Evolutionary conservation across 1,140 invertebrate species (phyloP).

Genomic region (Semibalanus balanoides): DNA sequence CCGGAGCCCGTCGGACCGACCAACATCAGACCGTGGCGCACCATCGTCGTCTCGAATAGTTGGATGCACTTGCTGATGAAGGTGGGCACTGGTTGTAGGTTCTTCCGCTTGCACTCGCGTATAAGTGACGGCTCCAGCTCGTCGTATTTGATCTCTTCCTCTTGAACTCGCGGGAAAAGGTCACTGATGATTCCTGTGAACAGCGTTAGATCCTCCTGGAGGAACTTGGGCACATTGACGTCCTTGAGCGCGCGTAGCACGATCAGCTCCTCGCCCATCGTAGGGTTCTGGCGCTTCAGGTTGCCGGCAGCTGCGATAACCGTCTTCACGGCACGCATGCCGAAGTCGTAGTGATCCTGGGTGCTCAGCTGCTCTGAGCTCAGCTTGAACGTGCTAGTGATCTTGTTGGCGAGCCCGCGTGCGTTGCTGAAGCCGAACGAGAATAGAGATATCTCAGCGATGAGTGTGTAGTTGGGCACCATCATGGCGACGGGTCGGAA

Average conservation of each 20-base stretch:
- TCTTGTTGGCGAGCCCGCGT: slow-evolving; percentile 41
- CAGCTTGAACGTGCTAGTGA: slow-evolving; percentile 80
- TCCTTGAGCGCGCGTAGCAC: slow-evolving; percentile 65
- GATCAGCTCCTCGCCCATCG: slow-evolving; percentile 50
- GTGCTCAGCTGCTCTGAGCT: slow-evolving; percentile 80
- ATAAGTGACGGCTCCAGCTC: neutral
- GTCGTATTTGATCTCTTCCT: slow-evolving; percentile 1
- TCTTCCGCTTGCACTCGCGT: slow-evolving; percentile 28
- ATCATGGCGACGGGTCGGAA: slow-evolving; percentile 83
- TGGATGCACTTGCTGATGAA: slow-evolving; percentile 84
- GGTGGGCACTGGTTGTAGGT: slow-evolving; percentile 53
- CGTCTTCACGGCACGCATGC: slow-evolving; percentile 45
- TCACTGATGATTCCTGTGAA: slow-evolving; percentile 84
- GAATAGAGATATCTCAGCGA: slow-evolving; percentile 80
- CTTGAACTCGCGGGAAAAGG: slow-evolving; percentile 62
- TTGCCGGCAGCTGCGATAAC: slow-evolving; percentile 73
- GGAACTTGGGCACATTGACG: slow-evolving; percentile 82
- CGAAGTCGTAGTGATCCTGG: slow-evolving; percentile 76
- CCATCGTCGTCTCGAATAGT: slow-evolving; percentile 82
- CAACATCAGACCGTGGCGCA: slow-evolving; percentile 43
- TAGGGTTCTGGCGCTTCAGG: slow-evolving; percentile 63
- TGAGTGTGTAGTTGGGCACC: slow-evolving; percentile 76
- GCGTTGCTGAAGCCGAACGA: slow-evolving; percentile 57
- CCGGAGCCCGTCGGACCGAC: slow-evolving; percentile 50
- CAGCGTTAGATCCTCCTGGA: slow-evolving; percentile 55